phyloP scores from a whole-genome alignment of 2,113 vertebrate genomes.

The Acanthisitta chloris region DNA sequence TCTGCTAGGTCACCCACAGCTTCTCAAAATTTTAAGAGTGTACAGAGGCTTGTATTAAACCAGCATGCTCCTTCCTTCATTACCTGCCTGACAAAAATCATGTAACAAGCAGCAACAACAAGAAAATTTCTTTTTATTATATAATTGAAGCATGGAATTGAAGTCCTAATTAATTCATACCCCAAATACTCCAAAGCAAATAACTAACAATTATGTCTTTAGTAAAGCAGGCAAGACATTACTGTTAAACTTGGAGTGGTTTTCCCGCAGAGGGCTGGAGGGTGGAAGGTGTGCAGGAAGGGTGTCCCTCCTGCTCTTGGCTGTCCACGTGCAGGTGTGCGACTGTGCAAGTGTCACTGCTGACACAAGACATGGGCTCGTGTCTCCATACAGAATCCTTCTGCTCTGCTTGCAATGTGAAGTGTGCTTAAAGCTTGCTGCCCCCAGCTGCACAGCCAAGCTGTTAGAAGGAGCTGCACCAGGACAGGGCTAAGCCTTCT shows the following conservation, averaged over 20 bases:
- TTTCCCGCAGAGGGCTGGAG: not conserved
- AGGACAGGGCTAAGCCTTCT: not conserved
- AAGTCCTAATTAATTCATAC: not conserved
- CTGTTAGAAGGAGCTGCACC: not conserved
- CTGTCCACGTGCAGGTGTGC: fast-evolving
- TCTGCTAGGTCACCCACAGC: not conserved
- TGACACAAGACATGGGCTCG: not conserved
- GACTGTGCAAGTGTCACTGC: not conserved
- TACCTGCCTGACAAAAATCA: not conserved
- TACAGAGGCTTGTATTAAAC: not conserved
- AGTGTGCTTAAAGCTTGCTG: not conserved
- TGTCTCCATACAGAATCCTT: fast-evolving
- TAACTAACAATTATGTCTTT: not conserved
- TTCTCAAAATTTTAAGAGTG: not conserved
- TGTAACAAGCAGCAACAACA: not conserved
- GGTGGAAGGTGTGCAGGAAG: not conserved
- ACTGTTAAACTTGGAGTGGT: not conserved
- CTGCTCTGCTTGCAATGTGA: not conserved
- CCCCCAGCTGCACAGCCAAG: not conserved
- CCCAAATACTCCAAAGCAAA: not conserved
- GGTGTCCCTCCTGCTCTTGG: not conserved
- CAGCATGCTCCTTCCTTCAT: not conserved
- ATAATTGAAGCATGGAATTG: not conserved
- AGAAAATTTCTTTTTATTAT: not conserved
- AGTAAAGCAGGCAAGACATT: not conserved